Evolutionary conservation across 1,140 invertebrate genomes (phyloP).

Genomic region (Penaeus vannamei): DNA sequence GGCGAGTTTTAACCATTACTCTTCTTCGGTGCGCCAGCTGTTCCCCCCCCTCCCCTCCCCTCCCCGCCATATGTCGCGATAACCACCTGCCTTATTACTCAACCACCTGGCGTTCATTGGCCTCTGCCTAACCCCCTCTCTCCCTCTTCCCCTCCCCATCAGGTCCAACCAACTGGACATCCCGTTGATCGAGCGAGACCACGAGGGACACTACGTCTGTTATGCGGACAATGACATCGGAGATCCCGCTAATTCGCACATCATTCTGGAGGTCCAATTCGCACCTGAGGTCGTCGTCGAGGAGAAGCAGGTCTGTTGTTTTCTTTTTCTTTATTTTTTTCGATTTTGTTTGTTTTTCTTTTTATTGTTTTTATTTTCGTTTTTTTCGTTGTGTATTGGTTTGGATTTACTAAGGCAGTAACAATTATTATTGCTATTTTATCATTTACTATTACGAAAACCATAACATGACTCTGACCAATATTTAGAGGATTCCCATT

Average conservation of each 20-base stretch:
- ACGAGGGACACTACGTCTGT: conserved; percentile 65
- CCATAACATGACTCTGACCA: too few species aligned
- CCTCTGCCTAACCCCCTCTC: neutral
- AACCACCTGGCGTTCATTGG: neutral
- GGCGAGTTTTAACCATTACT: too few species aligned
- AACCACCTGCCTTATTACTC: neutral
- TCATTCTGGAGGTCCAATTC: conserved; percentile 58
- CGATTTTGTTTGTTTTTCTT: too few species aligned
- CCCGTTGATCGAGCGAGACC: conserved; percentile 49
- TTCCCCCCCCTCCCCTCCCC: neutral
- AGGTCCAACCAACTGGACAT: conserved; percentile 67
- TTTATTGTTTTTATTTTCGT: too few species aligned
- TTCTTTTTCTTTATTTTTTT: too few species aligned
- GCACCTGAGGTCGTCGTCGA: conserved; percentile 7
- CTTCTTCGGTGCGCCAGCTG: too few species aligned
- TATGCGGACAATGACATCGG: conserved; percentile 65
- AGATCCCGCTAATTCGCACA: conserved; percentile 53
- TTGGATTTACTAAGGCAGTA: too few species aligned
- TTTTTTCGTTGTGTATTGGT: too few species aligned
- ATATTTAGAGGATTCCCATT: too few species aligned
- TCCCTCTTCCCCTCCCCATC: neutral
- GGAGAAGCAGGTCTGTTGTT: conserved; percentile 6
- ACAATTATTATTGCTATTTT: too few species aligned
- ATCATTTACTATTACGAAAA: too few species aligned
- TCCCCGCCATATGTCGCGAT: neutral